These are phyloP conservation scores for Microtus ochrogaster DNA, from an alignment of 2,113 vertebrate genomes.

Conservation along the genomic window DNA sequence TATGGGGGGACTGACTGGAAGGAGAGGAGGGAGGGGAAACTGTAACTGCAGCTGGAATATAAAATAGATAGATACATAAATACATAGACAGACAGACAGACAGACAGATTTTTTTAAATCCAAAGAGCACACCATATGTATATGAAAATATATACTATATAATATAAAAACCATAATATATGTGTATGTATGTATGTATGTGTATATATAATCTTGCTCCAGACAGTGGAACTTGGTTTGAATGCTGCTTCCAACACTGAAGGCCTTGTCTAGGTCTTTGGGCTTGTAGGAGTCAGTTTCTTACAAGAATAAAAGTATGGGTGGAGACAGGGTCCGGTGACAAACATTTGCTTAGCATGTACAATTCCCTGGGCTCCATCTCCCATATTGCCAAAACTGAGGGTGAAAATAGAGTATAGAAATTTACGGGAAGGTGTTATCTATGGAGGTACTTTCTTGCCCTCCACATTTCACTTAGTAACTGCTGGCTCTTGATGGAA, in stretches of 20 bases:
- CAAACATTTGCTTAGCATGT: neutral
- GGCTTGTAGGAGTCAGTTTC: neutral
- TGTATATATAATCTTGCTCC: neutral
- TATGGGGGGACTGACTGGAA: rapidly evolving
- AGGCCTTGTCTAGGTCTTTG: neutral
- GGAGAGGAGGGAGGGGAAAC: neutral
- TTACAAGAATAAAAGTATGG: neutral
- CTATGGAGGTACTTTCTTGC: neutral
- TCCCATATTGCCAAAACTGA: neutral
- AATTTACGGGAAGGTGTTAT: neutral
- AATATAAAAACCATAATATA: too few species aligned
- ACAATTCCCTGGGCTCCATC: too few species aligned
- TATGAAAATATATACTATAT: too few species aligned
- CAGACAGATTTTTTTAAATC: too few species aligned
- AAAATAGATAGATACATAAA: neutral
- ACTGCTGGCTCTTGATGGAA: neutral
- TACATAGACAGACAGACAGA: too few species aligned
- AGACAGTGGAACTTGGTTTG: neutral
- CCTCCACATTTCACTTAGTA: neutral
- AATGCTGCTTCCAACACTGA: neutral
- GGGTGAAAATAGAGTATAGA: neutral
- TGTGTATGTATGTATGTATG: neutral
- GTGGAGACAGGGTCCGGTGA: neutral
- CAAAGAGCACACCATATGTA: too few species aligned
- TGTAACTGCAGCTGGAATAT: neutral